Evolutionary conservation across 1,140 invertebrate genomes (phyloP).

Genomic region (Spodoptera litura): DNA sequence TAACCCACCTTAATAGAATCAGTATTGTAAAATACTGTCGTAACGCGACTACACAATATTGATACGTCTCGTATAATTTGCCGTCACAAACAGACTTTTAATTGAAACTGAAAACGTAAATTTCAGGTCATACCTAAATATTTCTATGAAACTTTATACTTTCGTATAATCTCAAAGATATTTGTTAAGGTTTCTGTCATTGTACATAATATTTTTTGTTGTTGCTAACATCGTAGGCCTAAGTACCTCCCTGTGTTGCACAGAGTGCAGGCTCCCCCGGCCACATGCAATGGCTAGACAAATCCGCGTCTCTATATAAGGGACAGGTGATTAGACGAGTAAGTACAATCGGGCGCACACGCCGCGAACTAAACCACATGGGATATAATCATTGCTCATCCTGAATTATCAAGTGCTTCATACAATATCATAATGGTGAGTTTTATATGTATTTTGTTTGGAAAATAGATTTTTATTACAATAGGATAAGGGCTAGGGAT

Average conservation of each 20-base stretch:
- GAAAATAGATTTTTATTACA: neutral
- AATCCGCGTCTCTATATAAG: slow-evolving; percentile 84
- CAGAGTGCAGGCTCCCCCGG: slow-evolving; percentile 77
- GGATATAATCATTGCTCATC: slow-evolving; percentile 68
- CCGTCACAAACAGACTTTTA: too few species aligned
- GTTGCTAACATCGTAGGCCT: neutral
- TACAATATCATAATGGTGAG: slow-evolving; percentile 73
- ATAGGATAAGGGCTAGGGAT: too few species aligned
- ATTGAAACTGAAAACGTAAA: too few species aligned
- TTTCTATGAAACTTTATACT: too few species aligned
- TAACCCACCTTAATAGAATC: too few species aligned
- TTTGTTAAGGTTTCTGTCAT: too few species aligned
- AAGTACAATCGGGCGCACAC: slow-evolving; percentile 80
- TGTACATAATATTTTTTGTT: neutral
- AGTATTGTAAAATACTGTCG: too few species aligned
- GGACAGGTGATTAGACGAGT: slow-evolving; percentile 80
- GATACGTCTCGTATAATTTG: too few species aligned
- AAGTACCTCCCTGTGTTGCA: slow-evolving; percentile 75
- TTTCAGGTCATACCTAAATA: too few species aligned
- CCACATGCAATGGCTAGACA: slow-evolving; percentile 81
- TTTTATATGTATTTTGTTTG: slow-evolving; percentile 38
- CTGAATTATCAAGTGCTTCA: slow-evolving; percentile 53
- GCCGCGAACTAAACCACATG: slow-evolving; percentile 71
- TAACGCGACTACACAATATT: too few species aligned
- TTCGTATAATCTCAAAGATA: too few species aligned